Evolutionary conservation across 1,140 invertebrate species (phyloP), one percentile per base, ranked within the genome.

Genomic region (Bombus terrestris): DNA sequence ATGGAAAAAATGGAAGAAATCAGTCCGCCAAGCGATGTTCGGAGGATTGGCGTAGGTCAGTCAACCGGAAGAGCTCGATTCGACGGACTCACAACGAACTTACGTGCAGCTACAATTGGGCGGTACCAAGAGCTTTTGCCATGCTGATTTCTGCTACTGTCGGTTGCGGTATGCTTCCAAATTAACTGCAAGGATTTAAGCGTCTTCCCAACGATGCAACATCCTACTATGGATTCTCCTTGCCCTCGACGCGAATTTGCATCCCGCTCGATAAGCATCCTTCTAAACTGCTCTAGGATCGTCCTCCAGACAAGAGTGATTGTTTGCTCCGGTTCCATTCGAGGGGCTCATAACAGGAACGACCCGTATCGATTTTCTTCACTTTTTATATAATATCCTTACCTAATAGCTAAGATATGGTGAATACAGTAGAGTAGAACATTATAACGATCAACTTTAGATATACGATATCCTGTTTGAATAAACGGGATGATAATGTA

Each of bases 61-160:
- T 80, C 39, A 57, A 80, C 37, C 57, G 66, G 32, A 85, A 85
- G 41, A 35, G 76, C n/a, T 47, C 83, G 83, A 73, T 80, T 85
- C 80, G 69, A 64, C 53, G 53, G 77, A 47, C 41, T 85, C 76
- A 53, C 64, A 73, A 73, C 57, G 76, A 73, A 69, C 64, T 68
- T 37, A 53, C 8, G 37, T 41, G 39, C 1, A 37, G 81, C 39
- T n/a, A 66, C 57, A 66, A 62, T 75, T 66, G 53, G 81, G 71
- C 71, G 79, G 78, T 37, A 66, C 68, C 41, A 3, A 28, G 64
- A 68, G 39, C 62, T 77, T 78, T 35, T 57, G 64, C 78, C 64
- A 80, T 28, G 25, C 66, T 81, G 71, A 81, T 81, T 81, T 57
- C 79, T 72, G 79, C 28, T 25, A 72, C 68, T 81, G 79, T 81